Evolutionary conservation across 2,888 invertebrate genomes (phyloP).

Genomic region (Apamea crenata): DNA sequence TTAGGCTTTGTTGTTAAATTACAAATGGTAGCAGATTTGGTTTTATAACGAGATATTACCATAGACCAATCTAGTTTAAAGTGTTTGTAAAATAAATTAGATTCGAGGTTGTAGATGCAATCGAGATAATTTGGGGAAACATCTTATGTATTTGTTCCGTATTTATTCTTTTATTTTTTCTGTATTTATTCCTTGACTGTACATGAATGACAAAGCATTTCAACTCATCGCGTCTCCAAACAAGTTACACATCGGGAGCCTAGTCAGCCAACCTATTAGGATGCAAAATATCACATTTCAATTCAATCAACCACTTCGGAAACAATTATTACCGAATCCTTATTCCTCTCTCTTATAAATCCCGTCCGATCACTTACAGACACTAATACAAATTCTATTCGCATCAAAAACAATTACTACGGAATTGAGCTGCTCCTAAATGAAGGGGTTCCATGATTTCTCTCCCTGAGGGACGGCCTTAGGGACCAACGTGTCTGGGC

Average conservation of each 20-base stretch:
- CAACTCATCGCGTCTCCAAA: not conserved
- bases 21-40: not conserved
- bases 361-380: conserved; percentile 1
- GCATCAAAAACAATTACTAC: conserved; percentile 54
- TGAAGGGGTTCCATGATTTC: conserved; percentile 55
- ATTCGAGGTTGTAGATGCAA: not conserved
- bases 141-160: not conserved
- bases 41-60: not conserved
- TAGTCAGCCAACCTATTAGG: not conserved
- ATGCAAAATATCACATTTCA: not conserved
- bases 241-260: not conserved
- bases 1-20: not conserved
- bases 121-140: not conserved
- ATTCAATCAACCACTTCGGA: not conserved
- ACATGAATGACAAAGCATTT: not conserved
- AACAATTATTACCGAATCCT: not conserved
- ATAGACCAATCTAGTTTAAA: not conserved
- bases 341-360: not conserved
- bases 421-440: conserved; percentile 37
- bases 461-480: conserved; percentile 21
- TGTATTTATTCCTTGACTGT: not conserved
- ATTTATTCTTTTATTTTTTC: not conserved
- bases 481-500: conserved; percentile 48
- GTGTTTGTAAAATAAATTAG: not conserved
- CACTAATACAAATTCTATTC: conserved; percentile 47